Evolutionary conservation across 2,113 vertebrate genomes (phyloP).

Genomic region (Morone saxatilis): DNA sequence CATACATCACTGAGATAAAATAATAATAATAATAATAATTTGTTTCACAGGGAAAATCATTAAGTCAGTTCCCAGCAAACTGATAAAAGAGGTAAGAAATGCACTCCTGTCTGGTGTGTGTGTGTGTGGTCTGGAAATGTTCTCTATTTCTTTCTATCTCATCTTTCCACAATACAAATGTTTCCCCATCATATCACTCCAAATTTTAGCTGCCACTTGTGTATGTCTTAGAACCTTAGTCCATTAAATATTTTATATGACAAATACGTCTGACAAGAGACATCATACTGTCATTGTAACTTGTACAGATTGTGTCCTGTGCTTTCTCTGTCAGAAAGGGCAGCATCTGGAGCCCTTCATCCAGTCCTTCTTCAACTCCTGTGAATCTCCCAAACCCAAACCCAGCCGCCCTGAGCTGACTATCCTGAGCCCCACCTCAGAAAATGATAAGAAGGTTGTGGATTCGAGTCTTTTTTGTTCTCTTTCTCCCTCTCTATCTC

Average conservation of each 20-base stretch:
- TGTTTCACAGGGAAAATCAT: conserved; percentile 95
- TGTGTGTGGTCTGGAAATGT: not conserved
- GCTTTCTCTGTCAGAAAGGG: conserved; percentile 88
- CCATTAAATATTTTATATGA: not conserved
- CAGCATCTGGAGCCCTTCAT: conserved; percentile 98
- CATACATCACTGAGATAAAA: conserved; percentile 49
- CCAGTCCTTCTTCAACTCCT: conserved; percentile 97
- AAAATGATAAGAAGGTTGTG: conserved; percentile 96
- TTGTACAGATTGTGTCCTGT: not conserved
- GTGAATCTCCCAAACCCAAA: conserved; percentile 97
- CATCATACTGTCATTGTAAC: not conserved
- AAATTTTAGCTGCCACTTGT: not conserved
- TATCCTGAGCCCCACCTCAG: conserved; percentile 95
- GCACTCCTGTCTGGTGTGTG: conserved; percentile 21
- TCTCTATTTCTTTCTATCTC: not conserved
- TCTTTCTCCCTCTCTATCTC: not conserved
- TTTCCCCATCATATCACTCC: not conserved
- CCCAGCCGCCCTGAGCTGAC: conserved; percentile 96
- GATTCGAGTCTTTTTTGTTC: not conserved
- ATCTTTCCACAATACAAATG: not conserved
- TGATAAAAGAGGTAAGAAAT: conserved; percentile 94
- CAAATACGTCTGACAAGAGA: not conserved
- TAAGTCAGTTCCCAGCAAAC: conserved; percentile 97
- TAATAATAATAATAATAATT: too few relatives aligned
- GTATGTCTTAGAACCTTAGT: not conserved